phyloP scores from a whole-genome alignment of 2,888 invertebrate genomes.

The Drosophila demipolita region DNA sequence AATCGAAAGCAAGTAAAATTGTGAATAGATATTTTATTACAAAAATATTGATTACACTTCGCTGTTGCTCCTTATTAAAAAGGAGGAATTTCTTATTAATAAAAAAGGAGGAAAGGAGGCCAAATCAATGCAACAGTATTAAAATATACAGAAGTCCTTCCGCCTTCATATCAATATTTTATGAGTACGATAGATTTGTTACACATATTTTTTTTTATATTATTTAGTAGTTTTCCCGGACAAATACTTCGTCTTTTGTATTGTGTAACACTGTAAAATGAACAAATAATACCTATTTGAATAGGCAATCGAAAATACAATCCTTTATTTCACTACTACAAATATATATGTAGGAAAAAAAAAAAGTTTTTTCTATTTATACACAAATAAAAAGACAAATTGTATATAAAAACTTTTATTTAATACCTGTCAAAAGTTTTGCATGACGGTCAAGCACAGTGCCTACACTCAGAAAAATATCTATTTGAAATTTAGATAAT shows the following conservation, averaged over 20 bases:
- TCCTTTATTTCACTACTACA: not conserved
- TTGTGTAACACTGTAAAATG: conserved; percentile 32
- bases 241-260: not conserved
- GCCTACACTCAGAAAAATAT: conserved; percentile 15
- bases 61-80: conserved; percentile 14
- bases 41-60: conserved; percentile 48
- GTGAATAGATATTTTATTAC: conserved; percentile 1
- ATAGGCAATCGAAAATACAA: conserved; percentile 9
- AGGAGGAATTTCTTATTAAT: conserved; percentile 37
- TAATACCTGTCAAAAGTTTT: conserved; percentile 48
- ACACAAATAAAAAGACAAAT: conserved; percentile 7
- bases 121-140: conserved; percentile 8
- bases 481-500: not conserved
- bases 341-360: not conserved
- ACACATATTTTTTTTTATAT: conserved; percentile 8
- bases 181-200: conserved; percentile 20
- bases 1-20: conserved; percentile 9
- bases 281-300: conserved; percentile 40
- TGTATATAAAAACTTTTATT: conserved; percentile 6
- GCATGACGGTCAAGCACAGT: conserved; percentile 17
- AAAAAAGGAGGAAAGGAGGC: conserved; percentile 35
- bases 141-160: conserved; percentile 18
- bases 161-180: not conserved
- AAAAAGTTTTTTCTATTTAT: no score
- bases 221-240: conserved; percentile 13